These are phyloP conservation scores for Drosophila nannoptera DNA, from an alignment of 1,140 invertebrate genomes.

Conservation along the genomic window DNA sequence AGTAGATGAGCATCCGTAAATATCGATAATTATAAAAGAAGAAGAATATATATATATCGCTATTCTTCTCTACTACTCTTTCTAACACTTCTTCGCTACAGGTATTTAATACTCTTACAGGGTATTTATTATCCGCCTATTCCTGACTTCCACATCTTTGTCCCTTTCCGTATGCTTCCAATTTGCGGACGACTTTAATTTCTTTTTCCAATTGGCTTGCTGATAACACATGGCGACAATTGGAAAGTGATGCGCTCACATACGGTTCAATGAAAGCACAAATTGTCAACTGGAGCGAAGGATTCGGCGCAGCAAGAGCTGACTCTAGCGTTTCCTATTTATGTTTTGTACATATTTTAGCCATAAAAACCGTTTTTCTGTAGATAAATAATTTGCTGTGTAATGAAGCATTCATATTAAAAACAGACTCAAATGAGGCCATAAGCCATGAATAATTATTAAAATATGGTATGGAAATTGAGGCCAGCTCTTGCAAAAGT, in stretches of 20 bases:
- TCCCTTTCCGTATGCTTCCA: conserved; percentile 37
- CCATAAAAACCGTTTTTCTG: not conserved
- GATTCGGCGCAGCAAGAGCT: conserved; percentile 28
- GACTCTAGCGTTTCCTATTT: conserved; percentile 18
- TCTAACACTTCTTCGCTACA: too few relatives aligned
- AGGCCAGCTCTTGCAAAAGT: too few relatives aligned
- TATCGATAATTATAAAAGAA: too few relatives aligned
- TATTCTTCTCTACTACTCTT: too few relatives aligned
- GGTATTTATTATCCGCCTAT: not conserved
- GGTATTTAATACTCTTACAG: not conserved
- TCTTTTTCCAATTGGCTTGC: conserved; percentile 55
- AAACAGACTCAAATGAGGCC: too few relatives aligned
- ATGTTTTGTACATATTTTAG: not conserved
- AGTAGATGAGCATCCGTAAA: too few relatives aligned
- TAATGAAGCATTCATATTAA: too few relatives aligned
- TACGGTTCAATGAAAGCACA: conserved; percentile 42
- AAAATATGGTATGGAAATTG: too few relatives aligned
- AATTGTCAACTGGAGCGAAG: conserved; percentile 47
- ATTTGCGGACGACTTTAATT: conserved; percentile 45
- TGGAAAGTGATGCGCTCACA: conserved; percentile 57
- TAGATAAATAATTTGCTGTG: too few relatives aligned
- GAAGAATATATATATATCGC: too few relatives aligned
- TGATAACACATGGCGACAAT: conserved; percentile 61
- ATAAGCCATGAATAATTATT: too few relatives aligned
- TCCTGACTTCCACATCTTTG: too few relatives aligned